phyloP scores from a whole-genome alignment of 2,888 invertebrate species.

The Quadriops clusia region DNA sequence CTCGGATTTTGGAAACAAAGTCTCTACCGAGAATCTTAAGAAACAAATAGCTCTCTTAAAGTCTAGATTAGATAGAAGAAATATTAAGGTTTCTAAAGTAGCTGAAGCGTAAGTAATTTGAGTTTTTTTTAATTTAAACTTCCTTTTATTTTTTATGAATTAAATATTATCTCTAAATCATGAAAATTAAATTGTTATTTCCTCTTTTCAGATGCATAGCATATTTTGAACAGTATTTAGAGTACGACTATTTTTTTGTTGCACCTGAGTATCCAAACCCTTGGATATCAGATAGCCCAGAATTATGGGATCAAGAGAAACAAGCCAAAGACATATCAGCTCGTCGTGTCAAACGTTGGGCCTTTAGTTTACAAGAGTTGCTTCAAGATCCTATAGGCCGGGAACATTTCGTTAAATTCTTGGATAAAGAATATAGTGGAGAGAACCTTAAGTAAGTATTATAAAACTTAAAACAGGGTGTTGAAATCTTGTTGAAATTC shows the following conservation, averaged over 20 bases:
- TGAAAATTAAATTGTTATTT: conserved; percentile 14
- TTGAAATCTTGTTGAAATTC: no score
- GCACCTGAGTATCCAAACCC: conserved; percentile 92
- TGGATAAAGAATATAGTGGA: conserved; percentile 96
- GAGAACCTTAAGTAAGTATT: conserved; percentile 94
- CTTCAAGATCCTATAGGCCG: conserved; percentile 89
- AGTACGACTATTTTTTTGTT: conserved; percentile 92
- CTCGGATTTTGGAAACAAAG: conserved; percentile 29
- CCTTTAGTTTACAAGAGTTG: conserved; percentile 89
- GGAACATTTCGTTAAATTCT: conserved; percentile 91
- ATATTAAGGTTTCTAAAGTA: conserved; percentile 85
- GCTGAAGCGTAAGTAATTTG: conserved; percentile 90
- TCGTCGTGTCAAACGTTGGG: conserved; percentile 92
- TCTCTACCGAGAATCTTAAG: conserved; percentile 37
- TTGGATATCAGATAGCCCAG: conserved; percentile 91
- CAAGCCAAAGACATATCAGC: conserved; percentile 85
- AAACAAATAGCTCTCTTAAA: conserved; percentile 64
- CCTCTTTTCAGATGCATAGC: conserved; percentile 58
- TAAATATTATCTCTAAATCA: conserved; percentile 4
- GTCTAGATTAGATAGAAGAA: conserved; percentile 72
- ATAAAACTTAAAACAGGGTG: no score
- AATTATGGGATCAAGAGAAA: conserved; percentile 96
- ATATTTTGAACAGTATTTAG: conserved; percentile 90
- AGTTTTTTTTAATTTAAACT: no score
- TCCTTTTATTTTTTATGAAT: conserved; percentile 9